These are phyloP conservation scores for Pogonocherus hispidulus DNA, from an alignment of 2,888 invertebrate species.

Conservation along the genomic window DNA sequence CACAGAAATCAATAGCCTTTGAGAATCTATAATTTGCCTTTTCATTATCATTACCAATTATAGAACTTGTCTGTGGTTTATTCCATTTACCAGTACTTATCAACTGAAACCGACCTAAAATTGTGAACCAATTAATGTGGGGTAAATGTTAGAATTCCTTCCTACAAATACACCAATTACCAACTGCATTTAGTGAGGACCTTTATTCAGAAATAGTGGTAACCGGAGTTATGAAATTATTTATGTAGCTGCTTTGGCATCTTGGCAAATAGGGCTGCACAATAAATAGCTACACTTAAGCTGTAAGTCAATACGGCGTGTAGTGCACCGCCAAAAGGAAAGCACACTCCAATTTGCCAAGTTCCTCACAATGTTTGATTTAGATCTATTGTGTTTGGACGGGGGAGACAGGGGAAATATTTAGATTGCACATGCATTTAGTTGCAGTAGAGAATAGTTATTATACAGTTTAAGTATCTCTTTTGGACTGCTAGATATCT, in stretches of 20 bases:
- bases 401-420: background rate
- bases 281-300: conserved; percentile 11
- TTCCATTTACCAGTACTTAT: too few species aligned
- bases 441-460: too few species aligned
- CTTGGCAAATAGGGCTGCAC: background rate
- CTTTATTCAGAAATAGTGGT: background rate
- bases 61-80: too few species aligned
- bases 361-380: conserved; percentile 4
- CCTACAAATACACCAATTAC: background rate
- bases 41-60: too few species aligned
- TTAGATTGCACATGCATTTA: too few species aligned
- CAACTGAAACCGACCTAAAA: too few species aligned
- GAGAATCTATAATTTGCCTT: too few species aligned
- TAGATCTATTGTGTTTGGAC: background rate
- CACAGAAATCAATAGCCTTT: too few species aligned
- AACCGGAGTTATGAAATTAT: background rate
- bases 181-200: background rate
- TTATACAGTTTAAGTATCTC: too few species aligned
- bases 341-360: conserved; percentile 10
- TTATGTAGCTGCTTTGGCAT: background rate
- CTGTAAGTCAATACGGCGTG: conserved; percentile 12
- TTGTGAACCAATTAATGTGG: background rate
- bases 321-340: background rate
- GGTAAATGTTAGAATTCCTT: background rate
- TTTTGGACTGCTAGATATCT: too few species aligned